Conservation (phyloP, 2,797 vertebrate species). For the Pangasius djambal region DNA sequence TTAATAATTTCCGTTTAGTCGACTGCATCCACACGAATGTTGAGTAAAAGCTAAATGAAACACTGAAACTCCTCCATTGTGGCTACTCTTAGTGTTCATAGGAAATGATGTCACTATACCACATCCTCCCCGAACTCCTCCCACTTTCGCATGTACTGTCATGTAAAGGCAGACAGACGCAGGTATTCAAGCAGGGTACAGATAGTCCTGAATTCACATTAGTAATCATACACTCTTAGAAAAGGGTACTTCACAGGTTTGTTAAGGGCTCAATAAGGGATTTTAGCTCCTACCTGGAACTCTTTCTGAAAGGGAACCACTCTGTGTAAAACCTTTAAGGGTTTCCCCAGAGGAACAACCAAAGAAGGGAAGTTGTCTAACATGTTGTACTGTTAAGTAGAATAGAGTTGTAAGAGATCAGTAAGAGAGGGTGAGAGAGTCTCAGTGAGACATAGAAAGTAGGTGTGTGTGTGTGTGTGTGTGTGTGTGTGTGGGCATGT, state of each 20-base stretch:
- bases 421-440: not conserved
- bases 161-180: not conserved
- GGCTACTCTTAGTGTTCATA: not conserved
- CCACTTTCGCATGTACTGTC: not conserved
- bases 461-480: not conserved
- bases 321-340: not conserved
- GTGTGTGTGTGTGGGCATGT: not conserved
- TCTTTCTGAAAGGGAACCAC: not conserved
- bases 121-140: not conserved
- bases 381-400: not conserved
- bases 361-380: not conserved
- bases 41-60: not conserved
- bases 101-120: conserved; percentile 14
- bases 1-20: not conserved
- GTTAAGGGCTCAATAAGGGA: not conserved
- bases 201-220: not conserved
- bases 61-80: not conserved
- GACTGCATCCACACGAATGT: not conserved
- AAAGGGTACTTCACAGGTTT: not conserved
- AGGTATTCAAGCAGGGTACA: not conserved
- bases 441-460: not conserved
- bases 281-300: not conserved
- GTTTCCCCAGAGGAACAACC: not conserved
- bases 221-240: not conserved
- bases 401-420: not conserved